These are phyloP conservation scores for Pinna nobilis DNA, from an alignment of 1,140 invertebrate species.

Conservation along the genomic window DNA sequence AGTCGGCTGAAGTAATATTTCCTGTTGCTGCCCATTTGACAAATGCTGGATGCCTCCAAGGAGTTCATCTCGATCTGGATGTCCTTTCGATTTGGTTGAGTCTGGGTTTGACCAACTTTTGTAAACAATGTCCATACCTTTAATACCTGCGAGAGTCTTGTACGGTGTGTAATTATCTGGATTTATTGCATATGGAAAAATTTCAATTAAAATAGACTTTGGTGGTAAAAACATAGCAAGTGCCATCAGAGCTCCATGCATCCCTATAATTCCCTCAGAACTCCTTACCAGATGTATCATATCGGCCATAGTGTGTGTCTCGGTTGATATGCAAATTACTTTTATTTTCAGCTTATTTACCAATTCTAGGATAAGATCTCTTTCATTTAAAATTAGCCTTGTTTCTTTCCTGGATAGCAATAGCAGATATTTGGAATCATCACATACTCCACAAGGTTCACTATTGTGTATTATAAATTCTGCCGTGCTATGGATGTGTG, in stretches of 20 bases:
- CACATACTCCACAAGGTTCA: constrained; percentile 23
- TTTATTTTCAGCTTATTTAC: constrained; percentile 64
- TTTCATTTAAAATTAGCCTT: constrained; percentile 77
- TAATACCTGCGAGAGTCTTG: constrained; percentile 71
- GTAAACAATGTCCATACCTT: constrained; percentile 71
- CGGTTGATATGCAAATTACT: too few relatives aligned
- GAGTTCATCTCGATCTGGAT: constrained; percentile 69
- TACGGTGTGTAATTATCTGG: constrained; percentile 76
- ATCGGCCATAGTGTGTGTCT: constrained; percentile 64
- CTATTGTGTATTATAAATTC: constrained; percentile 48
- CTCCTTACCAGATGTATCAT: constrained; percentile 67
- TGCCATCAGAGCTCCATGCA: constrained; percentile 96
- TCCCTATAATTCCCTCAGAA: constrained; percentile 88
- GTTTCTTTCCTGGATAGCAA: constrained; percentile 74
- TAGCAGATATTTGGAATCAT: constrained; percentile 55
- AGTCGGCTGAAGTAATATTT: constrained; percentile 67
- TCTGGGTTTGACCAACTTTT: constrained; percentile 74
- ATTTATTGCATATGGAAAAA: constrained; percentile 81
- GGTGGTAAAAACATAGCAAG: constrained; percentile 95
- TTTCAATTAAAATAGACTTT: constrained; percentile 95
- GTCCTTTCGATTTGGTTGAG: constrained; percentile 66
- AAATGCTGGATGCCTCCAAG: constrained; percentile 75
- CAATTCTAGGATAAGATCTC: constrained; percentile 64
- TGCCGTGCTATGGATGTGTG: constrained; percentile 49
- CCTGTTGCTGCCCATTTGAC: constrained; percentile 60